Evolutionary conservation across 2,113 vertebrate species (phyloP), one percentile per base, ranked within the genome.

Genomic region (Tetrax tetrax): DNA sequence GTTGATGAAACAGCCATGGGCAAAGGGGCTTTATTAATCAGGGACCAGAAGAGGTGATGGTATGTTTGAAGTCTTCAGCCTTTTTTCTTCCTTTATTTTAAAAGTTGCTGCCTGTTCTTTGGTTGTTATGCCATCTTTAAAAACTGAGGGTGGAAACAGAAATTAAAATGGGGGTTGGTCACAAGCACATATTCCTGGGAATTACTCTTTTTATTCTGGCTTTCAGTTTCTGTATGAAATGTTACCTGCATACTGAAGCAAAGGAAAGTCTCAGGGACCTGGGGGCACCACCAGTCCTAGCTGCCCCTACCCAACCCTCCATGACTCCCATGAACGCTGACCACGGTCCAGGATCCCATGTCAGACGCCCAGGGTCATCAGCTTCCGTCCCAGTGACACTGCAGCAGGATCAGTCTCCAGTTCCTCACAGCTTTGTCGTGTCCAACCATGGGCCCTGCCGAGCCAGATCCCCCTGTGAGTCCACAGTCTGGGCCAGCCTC

Each of bases 311-410:
- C 29, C 41, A 57, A 24, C 5, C 18, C 24, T 47, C 37, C 4
- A 0, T 37, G 22, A 38, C 24, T 71, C 14, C 8, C 12, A 20
- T 22, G 0, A 51, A 20, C 16, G 17, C 27, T 29, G 2, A 5
- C n/a, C 10, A 47, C 35, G 23, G 24, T 38, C 19, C 41, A 43
- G 41, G 14, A 43, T 43, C 14, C 41, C 41, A 43, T 43, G 41
- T 43, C 41, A 43, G 14, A 8, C 11, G 15, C 15, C 12, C 2
- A 4, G 17, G 28, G 17, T 17, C 23, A 15, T 25, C 41, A 47
- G 31, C 14, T n/a, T 45, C 18, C 27, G 41, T 24, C 54, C 18
- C 29, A 56, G 70, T 41, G 37, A 57, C 31, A 45, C 24, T 2
- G 6, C 14, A 75, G 11, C n/a, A 29, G 27, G 10, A 14, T 33